Evolutionary conservation across 2,113 vertebrate genomes (phyloP), one percentile per base, ranked within the genome.

Genomic region (Rhipidura dahli): DNA sequence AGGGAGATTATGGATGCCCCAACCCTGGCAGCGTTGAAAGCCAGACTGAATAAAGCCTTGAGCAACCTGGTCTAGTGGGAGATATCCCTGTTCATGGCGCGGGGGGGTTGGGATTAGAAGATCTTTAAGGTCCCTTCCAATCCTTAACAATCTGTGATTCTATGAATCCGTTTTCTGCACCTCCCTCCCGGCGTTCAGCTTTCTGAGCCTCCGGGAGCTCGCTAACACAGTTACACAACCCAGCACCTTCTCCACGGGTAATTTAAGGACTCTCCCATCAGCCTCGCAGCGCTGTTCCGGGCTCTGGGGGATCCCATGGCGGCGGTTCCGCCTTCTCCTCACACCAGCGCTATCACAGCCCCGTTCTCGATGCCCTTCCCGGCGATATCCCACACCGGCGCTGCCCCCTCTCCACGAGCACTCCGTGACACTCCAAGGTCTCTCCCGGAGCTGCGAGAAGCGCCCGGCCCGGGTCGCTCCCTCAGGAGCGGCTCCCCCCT

Each of bases 351-450:
- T 8, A 13, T 1, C 69, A 5, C 24, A 45, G 51, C 56, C 78
- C 33, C 66, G 11, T 1, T 26, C 53, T 1, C 68, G 3, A 17
- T 0, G 60, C 45, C 51, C 75, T 24, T 59, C 53, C 79, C 49
- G 0, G 2, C 1, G 3, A 11, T 4, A 26, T 26, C 15, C 81
- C 42, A 2, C 45, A 14, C 1, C 1, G 14, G 8, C 24, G 66
- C 54, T 37, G 15, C 54, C 68, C 5, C 9, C 26, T 37, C 22
- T 21, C 8, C 40, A 10, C 26, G 9, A 35, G n/a, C 65, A 28
- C 57, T 18, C 84, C 71, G 12, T 2, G 68, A 71, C 57, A 50
- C 45, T 21, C 59, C 86, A 50, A 64, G 60, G 59, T 54, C 44
- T 77, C 57, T 50, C 42, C 31, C 23, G 12, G 9, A 23, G 66